Evolutionary conservation across 1,140 invertebrate species (phyloP), one percentile per base, ranked within the genome.

Genomic region (Cylas formicarius): DNA sequence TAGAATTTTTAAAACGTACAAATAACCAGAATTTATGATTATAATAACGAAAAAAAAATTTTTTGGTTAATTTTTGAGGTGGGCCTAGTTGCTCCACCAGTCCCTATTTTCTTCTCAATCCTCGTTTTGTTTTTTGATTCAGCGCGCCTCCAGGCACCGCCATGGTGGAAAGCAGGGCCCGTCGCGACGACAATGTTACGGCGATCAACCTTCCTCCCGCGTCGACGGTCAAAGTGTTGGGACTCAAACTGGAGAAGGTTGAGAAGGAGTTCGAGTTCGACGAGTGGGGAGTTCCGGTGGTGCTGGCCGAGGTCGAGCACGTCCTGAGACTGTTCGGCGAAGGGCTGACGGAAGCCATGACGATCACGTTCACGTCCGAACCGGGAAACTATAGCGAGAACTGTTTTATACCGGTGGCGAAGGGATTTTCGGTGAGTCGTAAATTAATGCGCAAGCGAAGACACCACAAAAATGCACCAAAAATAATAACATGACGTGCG

Each of bases 301-400:
- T 89, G 26, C 55, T 84, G 43, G 74, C 76, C 4, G 72, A 74
- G 8, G 67, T 62, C 0, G 61, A 65, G 13, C 69, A 79, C 24
- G 70, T 69, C 4, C 61, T 90, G 19, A 75, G 86, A 20, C 47
- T 91, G n/a, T 90, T 89, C 62, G 87, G 86, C 1, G 62, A 61
- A 18, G 80, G 80, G 11, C 70, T 90, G 31, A 78, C 73, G 0
- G 57, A 74, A 2, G 61, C 74, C 34, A 85, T 85, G 0, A 62
- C 77, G 9, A 75, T 91, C 27, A 74, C 79, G 0, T 85, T 90
- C 55, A 89, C 85, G 0, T 69, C 76, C 20, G 64, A 72, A 24
- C 44, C 51, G 0, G 69, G 71, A 19, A 44, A 67, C 3, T 69
- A 66, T 36, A 75, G 76, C 3, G 64, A 68, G 31, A 58, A 67